Evolutionary conservation across 2,113 vertebrate species (phyloP).

Genomic region (Micronisus gabar): DNA sequence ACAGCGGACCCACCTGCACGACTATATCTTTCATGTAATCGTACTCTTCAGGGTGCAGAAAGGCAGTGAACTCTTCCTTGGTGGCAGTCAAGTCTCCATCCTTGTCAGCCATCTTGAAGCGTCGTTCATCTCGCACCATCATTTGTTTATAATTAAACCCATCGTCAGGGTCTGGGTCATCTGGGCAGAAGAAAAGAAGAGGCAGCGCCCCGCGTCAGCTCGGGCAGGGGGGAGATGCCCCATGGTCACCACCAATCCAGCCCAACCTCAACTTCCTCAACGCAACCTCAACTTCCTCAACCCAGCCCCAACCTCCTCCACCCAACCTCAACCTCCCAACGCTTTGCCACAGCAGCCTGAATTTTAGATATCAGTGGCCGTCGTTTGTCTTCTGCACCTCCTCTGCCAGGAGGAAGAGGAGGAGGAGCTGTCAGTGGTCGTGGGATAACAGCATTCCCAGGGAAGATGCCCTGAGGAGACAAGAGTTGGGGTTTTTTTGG

Average conservation of each 20-base stretch:
- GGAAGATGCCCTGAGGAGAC: neutral
- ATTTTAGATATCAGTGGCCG: rapidly evolving
- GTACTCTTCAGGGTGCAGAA: constrained; percentile 91
- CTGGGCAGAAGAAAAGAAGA: constrained; percentile 63
- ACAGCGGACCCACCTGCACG: constrained; percentile 75
- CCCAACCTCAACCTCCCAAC: neutral
- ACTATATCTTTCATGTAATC: constrained; percentile 93
- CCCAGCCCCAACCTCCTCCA: neutral
- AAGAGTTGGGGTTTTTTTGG: neutral
- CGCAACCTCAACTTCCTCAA: neutral
- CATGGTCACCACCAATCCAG: neutral
- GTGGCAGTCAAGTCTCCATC: constrained; percentile 82
- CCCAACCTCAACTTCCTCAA: neutral
- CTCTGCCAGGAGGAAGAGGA: neutral
- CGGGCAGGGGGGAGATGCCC: rapidly evolving
- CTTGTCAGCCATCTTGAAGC: constrained; percentile 86
- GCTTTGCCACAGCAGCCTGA: rapidly evolving
- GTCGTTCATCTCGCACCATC: constrained; percentile 87
- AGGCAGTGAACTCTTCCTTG: constrained; percentile 89
- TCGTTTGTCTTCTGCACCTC: neutral
- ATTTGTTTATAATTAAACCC: constrained; percentile 90
- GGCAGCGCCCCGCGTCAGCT: neutral
- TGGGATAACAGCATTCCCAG: neutral
- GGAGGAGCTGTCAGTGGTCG: neutral
- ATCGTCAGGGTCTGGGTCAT: constrained; percentile 85